phyloP scores from a whole-genome alignment of 2,888 invertebrate species.

The Cordilura impudica region DNA sequence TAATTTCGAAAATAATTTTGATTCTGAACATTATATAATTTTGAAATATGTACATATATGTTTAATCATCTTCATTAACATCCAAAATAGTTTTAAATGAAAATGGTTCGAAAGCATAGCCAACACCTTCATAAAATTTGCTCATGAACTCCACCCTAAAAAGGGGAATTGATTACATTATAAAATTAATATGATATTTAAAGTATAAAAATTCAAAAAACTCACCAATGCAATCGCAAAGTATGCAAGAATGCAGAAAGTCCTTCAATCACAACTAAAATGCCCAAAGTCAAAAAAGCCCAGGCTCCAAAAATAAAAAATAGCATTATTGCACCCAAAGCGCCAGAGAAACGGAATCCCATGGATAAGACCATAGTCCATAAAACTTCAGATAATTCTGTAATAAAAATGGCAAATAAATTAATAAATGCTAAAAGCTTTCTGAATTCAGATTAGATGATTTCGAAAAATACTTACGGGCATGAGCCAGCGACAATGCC shows the following conservation, averaged over 20 bases:
- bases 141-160: slow-evolving; percentile 97
- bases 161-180: no score
- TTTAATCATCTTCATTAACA: slow-evolving; percentile 78
- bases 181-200: not conserved
- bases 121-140: slow-evolving; percentile 91
- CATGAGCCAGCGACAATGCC: slow-evolving; percentile 97
- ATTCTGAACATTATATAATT: no score
- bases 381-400: slow-evolving; percentile 92
- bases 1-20: no score
- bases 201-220: not conserved
- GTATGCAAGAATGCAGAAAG: slow-evolving; percentile 99
- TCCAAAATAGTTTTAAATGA: slow-evolving; percentile 88
- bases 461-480: slow-evolving; percentile 82
- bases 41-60: not conserved
- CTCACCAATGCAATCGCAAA: slow-evolving; percentile 96
- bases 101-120: slow-evolving; percentile 91
- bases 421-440: no score
- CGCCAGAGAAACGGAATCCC: slow-evolving; percentile 82
- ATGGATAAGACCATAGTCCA: slow-evolving; percentile 93
- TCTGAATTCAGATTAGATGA: no score
- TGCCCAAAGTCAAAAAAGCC: slow-evolving; percentile 93
- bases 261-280: slow-evolving; percentile 99
- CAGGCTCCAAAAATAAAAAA: slow-evolving; percentile 93
- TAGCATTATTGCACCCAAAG: slow-evolving; percentile 86
- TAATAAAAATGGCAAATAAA: slow-evolving; percentile 72